Evolutionary conservation across 2,113 vertebrate species (phyloP).

Genomic region (Sapajus apella): DNA sequence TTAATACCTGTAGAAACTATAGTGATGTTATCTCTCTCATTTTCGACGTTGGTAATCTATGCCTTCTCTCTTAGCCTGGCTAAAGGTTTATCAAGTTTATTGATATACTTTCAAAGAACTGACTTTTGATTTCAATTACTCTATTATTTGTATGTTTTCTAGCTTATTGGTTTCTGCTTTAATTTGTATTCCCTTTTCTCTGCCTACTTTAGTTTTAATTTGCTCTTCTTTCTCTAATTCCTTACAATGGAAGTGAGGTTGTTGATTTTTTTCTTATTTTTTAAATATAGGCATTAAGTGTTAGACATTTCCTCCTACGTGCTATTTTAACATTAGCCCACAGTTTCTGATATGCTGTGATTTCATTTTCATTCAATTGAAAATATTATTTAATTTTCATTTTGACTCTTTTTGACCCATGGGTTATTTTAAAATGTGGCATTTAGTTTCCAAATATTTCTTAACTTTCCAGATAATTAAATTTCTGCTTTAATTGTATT

Average conservation of each 20-base stretch:
- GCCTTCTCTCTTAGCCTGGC: not conserved
- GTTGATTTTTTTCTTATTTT: not conserved
- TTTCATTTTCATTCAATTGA: not conserved
- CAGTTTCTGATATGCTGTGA: not conserved
- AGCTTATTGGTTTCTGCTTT: not conserved
- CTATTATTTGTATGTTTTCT: not conserved
- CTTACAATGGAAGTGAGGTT: not conserved
- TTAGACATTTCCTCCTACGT: not conserved
- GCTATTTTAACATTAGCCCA: not conserved
- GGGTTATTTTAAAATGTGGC: not conserved
- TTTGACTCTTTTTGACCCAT: not conserved
- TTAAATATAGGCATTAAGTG: not conserved
- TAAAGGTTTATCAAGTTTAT: not conserved
- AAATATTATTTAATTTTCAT: not conserved
- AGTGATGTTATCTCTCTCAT: not conserved
- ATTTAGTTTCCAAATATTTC: not conserved
- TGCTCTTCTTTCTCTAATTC: not conserved
- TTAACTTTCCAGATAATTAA: not conserved
- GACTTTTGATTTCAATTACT: not conserved
- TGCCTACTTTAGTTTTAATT: not conserved
- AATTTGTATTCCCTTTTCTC: not conserved
- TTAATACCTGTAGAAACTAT: not conserved
- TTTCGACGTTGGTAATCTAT: not conserved
- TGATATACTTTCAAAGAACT: not conserved
- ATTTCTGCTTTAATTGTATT: not conserved